Percentiles rank a stretch among this genome's conserved stretches.
phyloP scores from a whole-genome alignment of 2,113 vertebrate genomes.

The Ibidorhyncha struthersii region DNA sequence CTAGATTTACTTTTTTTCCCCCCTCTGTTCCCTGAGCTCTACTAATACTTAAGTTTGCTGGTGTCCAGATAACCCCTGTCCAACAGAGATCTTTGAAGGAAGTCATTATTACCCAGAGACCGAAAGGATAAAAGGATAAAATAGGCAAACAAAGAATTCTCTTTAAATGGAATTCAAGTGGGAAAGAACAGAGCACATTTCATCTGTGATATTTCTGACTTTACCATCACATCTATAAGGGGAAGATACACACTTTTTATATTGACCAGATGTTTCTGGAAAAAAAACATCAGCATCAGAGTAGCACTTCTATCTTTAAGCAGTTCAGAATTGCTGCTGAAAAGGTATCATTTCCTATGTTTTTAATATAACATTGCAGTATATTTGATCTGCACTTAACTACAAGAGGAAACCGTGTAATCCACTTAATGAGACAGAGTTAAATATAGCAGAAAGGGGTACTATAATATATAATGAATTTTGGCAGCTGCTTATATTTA shows the following conservation, averaged over 20 bases:
- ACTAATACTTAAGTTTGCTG: not conserved
- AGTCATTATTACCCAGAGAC: not conserved
- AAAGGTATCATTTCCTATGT: not conserved
- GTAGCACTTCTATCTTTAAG: not conserved
- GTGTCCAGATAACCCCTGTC: not conserved
- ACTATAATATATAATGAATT: not conserved
- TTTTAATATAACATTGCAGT: not conserved
- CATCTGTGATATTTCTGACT: not conserved
- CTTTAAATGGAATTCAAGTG: not conserved
- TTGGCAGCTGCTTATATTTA: not conserved
- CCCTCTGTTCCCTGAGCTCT: not conserved
- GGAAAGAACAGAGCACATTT: not conserved
- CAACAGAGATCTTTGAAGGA: not conserved
- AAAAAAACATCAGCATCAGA: not conserved
- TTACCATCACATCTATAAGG: not conserved
- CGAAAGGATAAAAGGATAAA: not conserved
- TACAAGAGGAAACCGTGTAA: not conserved
- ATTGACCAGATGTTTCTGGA: not conserved
- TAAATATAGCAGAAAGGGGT: not conserved
- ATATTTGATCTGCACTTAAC: not conserved
- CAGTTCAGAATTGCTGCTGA: not conserved
- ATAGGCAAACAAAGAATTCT: not conserved
- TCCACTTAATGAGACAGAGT: not conserved
- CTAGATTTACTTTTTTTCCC: not conserved
- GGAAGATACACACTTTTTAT: not conserved